Conservation (phyloP, 53 echinoderm and acorn worm species). For the Stichopus horrens region DNA sequence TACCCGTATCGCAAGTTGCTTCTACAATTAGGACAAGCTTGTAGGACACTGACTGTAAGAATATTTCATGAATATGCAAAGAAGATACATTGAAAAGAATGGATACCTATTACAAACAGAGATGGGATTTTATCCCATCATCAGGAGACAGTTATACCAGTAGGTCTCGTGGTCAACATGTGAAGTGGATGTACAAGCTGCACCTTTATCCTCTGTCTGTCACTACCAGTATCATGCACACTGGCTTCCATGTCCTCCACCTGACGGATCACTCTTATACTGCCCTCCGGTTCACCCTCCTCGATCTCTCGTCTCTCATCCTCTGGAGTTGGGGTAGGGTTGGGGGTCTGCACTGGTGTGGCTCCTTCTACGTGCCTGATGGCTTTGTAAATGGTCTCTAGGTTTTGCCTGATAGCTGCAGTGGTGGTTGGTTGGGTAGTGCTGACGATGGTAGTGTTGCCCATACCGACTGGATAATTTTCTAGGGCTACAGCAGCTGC, state of each 20-base stretch:
- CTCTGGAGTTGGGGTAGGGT: conserved; percentile 95
- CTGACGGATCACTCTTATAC: conserved; percentile 50
- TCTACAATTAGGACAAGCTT: background rate
- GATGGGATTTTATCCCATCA: background rate
- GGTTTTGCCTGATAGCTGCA: conserved; percentile 82
- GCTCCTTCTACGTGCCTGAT: conserved; percentile 95
- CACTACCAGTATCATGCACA: conserved; percentile 8
- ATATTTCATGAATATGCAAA: background rate
- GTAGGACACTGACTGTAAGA: background rate
- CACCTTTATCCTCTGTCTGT: conserved; percentile 67
- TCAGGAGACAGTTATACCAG: conserved; percentile 95
- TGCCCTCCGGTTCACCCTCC: conserved; percentile 48
- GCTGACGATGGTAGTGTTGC: conserved; percentile 69
- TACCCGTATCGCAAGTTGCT: conserved; percentile 10
- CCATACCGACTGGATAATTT: conserved; percentile 14
- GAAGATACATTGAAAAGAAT: background rate
- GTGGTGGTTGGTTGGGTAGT: conserved; percentile 65
- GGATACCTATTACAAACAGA: background rate
- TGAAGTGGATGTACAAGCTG: conserved; percentile 93
- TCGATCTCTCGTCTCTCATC: conserved; percentile 77
- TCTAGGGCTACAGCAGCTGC: conserved; percentile 25
- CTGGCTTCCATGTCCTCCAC: conserved; percentile 25
- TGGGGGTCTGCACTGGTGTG: conserved; percentile 92
- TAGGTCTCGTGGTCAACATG: conserved; percentile 82
- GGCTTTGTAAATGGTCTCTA: conserved; percentile 97